Conservation (phyloP, 2,888 invertebrate genomes). For the Dryomyza anilis region DNA sequence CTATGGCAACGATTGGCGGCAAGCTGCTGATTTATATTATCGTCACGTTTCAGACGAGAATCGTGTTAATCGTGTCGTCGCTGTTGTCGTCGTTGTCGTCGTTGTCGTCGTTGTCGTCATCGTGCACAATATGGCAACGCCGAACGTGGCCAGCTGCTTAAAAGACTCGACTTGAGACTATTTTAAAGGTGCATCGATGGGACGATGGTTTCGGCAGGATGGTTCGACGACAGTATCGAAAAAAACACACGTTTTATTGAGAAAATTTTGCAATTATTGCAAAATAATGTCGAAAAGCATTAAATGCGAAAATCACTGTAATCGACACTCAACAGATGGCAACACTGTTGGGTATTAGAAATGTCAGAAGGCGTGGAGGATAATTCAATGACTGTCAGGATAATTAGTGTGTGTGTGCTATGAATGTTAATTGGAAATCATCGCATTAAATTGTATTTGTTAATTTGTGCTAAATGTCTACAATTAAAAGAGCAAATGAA, state of each 20-base stretch:
- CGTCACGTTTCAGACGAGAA: constrained; percentile 53
- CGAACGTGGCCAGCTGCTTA: no score
- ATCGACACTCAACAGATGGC: not conserved
- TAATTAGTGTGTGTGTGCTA: not conserved
- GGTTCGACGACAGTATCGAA: no score
- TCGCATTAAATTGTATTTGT: no score
- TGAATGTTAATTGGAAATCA: no score
- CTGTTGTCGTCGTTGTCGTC: not conserved
- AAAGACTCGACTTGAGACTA: not conserved
- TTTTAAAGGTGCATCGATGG: not conserved
- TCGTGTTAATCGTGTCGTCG: constrained; percentile 45
- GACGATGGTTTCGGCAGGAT: no score
- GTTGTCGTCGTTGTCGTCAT: not conserved
- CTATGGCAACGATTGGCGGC: constrained; percentile 14
- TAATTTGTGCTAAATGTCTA: no score
- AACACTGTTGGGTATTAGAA: not conserved
- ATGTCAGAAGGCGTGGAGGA: not conserved
- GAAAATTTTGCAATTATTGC: constrained; percentile 7
- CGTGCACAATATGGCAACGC: not conserved
- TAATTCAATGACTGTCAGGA: not conserved
- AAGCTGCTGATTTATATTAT: constrained; percentile 53
- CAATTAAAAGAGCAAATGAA: no score
- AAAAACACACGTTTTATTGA: constrained; percentile 12
- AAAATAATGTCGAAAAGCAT: not conserved
- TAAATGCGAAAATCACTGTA: not conserved